Evolutionary conservation across 2,797 vertebrate genomes (phyloP), one percentile per base, ranked within the genome.

Genomic region (Acanthurus tractus): DNA sequence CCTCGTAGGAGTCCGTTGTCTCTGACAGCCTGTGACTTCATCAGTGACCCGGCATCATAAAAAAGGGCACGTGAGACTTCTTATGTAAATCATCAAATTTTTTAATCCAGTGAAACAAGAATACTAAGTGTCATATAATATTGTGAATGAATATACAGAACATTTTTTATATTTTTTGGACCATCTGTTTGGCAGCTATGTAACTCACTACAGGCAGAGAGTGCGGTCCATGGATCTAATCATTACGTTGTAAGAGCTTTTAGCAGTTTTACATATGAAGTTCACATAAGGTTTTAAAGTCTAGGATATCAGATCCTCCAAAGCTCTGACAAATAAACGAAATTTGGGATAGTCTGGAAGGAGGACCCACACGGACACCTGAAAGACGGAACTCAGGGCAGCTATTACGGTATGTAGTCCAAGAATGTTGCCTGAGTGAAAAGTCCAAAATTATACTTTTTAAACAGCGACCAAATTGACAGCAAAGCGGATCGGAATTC

Each of bases 381-480:
- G 61, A 22, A 66, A 89, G 83, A 3, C 25, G 0, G 0, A 0
- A 2, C 52, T 17, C 23, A 42, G 89, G 89, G 71, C 11, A 40
- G 12, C 38, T 22, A 18, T 15, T 1, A 2, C 20, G 5, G 3
- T n/a, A 73, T 90, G 92, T 44, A 84, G 92, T 11, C 92, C 61
- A 12, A 8, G 63, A 25, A 88, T 6, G 0, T 11, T 54, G 94
- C 93, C 94, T 92, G 89, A 85, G 4, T 50, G 63, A 80, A 93
- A 91, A 82, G 7, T 6, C 1, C 0, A 0, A 69, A 81, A 77
- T 50, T 79, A 34, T 86, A 55, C 6, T 14, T 34, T 38, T 18
- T 14, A 75, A 65, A 50, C 66, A 3, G 7, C 7, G 0, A 6
- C 17, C 1, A 0, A 1, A 2, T 23, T 52, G 8, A 34, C 0